Conservation (phyloP, 2,797 vertebrate genomes). For the Okamejei kenojei region DNA sequence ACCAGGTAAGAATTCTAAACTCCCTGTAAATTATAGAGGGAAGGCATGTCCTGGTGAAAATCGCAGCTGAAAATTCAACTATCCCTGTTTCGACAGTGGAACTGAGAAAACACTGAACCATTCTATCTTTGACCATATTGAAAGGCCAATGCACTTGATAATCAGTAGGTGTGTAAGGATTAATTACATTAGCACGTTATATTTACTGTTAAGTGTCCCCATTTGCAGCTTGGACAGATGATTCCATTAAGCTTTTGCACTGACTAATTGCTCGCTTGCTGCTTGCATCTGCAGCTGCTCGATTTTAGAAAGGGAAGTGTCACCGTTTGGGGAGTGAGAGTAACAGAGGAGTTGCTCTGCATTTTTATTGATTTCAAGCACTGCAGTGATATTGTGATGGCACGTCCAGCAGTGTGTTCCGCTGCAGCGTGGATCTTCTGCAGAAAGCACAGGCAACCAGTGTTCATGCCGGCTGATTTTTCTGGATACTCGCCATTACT, state of each 20-base stretch:
- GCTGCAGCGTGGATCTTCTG: not conserved
- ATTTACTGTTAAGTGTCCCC: constrained; percentile 30
- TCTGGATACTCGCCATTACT: not conserved
- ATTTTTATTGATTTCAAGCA: constrained; percentile 24
- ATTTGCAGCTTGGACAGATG: constrained; percentile 35
- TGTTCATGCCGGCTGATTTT: not conserved
- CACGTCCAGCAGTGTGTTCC: not conserved
- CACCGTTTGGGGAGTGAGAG: constrained; percentile 19
- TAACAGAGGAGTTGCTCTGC: constrained; percentile 16
- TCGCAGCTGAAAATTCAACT: not conserved
- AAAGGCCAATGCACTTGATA: not conserved
- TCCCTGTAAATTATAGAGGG: not conserved
- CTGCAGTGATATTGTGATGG: not conserved
- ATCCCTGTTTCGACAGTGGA: not conserved
- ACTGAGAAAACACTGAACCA: not conserved
- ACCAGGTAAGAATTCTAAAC: not conserved
- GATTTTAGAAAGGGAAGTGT: constrained; percentile 11
- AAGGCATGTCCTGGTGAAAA: not conserved
- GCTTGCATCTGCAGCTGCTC: constrained; percentile 29
- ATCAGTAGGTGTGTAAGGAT: constrained; percentile 24
- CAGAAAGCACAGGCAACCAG: not conserved
- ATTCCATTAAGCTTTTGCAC: constrained; percentile 32
- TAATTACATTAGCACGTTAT: constrained; percentile 34
- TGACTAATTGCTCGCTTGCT: constrained; percentile 33
- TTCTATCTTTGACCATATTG: not conserved